Evolutionary conservation across 2,888 invertebrate species (phyloP).

Genomic region (Standfussiana lucernea): DNA sequence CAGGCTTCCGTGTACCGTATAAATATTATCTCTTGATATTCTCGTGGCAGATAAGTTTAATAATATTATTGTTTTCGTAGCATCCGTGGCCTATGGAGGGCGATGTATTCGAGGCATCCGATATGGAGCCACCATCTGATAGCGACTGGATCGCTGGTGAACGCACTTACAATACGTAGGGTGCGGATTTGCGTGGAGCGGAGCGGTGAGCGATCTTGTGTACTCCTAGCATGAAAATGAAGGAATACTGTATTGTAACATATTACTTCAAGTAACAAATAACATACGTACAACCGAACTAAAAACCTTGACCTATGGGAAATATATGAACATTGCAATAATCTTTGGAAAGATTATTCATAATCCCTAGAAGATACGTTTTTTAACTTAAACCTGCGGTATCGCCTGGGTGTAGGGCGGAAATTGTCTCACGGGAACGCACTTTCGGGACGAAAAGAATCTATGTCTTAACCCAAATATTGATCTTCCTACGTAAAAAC

Average conservation of each 20-base stretch:
- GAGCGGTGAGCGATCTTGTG: background rate
- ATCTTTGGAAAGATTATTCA: background rate
- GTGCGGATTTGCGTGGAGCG: background rate
- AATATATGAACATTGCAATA: background rate
- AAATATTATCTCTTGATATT: constrained; percentile 64
- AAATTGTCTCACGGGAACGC: background rate
- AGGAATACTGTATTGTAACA: background rate
- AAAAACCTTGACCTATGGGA: background rate
- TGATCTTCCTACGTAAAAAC: background rate
- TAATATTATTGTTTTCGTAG: constrained; percentile 79
- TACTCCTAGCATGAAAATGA: background rate
- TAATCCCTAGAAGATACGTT: background rate
- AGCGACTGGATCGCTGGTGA: constrained; percentile 74
- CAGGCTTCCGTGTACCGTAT: constrained; percentile 66
- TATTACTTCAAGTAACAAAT: background rate
- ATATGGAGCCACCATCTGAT: constrained; percentile 84
- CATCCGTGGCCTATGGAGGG: constrained; percentile 74
- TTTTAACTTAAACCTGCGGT: background rate
- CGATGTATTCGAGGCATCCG: constrained; percentile 76
- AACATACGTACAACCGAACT: background rate
- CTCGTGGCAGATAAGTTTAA: constrained; percentile 68
- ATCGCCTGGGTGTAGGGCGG: background rate
- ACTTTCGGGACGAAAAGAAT: background rate
- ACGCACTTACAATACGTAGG: constrained; percentile 73
- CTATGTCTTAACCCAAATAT: background rate